Evolutionary conservation across 2,113 vertebrate species (phyloP).

Genomic region (Chamaea fasciata): DNA sequence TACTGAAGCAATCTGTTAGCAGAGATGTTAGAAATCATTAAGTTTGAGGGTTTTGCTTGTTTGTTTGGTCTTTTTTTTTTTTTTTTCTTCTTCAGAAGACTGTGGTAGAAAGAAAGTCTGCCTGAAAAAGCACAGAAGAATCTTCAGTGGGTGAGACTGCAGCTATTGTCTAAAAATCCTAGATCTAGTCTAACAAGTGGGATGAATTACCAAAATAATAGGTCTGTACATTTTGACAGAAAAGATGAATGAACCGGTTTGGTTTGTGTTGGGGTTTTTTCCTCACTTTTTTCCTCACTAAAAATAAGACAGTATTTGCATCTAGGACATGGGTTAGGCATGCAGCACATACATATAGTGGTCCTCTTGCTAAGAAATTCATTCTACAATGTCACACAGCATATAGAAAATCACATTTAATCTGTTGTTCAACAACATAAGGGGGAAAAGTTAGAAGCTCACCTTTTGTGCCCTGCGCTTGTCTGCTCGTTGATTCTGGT

Average conservation of each 20-base stretch:
- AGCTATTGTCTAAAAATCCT: background rate
- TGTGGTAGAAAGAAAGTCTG: background rate
- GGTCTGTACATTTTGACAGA: background rate
- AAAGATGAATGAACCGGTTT: accelerated
- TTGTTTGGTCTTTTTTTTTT: background rate
- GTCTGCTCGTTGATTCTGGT: slow-evolving; percentile 95
- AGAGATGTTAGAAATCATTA: background rate
- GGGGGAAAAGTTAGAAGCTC: background rate
- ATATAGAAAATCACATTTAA: background rate
- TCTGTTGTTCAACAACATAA: background rate
- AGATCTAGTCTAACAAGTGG: background rate
- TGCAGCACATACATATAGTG: background rate
- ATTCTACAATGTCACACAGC: background rate
- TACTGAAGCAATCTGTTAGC: background rate
- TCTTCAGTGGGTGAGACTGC: background rate
- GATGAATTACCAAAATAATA: background rate
- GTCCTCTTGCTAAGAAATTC: background rate
- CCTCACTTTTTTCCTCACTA: background rate
- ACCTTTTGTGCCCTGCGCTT: slow-evolving; percentile 96
- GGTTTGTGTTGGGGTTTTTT: background rate
- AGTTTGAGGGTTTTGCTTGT: background rate
- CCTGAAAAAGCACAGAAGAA: background rate
- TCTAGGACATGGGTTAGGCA: background rate
- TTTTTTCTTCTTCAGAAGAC: background rate
- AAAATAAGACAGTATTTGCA: background rate